A percentile compares a stretch with the other conserved stretches of the same genome.
These are phyloP conservation scores for Limenitis camilla DNA, from an alignment of 2,888 invertebrate species.

Conservation along the genomic window DNA sequence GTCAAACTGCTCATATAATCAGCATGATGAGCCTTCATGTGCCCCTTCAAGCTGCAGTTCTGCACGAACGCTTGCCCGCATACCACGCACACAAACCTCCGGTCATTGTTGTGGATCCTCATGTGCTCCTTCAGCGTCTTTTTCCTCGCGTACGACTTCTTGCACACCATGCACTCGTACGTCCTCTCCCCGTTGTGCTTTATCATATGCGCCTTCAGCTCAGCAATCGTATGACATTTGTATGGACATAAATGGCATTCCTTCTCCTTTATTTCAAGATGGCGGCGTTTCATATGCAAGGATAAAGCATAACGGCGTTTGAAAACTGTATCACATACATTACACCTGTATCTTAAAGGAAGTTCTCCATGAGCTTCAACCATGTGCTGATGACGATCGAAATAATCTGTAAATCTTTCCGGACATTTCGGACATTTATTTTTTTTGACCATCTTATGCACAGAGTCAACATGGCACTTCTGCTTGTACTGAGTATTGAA, in stretches of 20 bases:
- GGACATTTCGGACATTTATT: slow-evolving; percentile 55
- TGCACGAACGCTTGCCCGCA: slow-evolving; percentile 67
- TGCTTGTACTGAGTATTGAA: slow-evolving; percentile 46
- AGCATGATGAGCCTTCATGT: slow-evolving; percentile 56
- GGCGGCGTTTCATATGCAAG: slow-evolving; percentile 50
- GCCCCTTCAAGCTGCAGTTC: slow-evolving; percentile 59
- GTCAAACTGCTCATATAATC: slow-evolving; percentile 19
- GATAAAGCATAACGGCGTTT: slow-evolving; percentile 35
- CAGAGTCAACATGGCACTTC: slow-evolving; percentile 48
- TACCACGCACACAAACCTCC: slow-evolving; percentile 55
- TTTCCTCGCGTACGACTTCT: slow-evolving; percentile 46
- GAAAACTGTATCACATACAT: slow-evolving; percentile 39
- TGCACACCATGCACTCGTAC: slow-evolving; percentile 53
- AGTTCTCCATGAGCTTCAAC: slow-evolving; percentile 47
- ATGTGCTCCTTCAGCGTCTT: slow-evolving; percentile 44
- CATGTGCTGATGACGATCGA: slow-evolving; percentile 52
- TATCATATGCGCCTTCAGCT: slow-evolving; percentile 38
- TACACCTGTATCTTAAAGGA: slow-evolving; percentile 50
- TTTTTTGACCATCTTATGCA: slow-evolving; percentile 45
- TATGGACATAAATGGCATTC: slow-evolving; percentile 41
- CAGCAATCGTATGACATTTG: slow-evolving; percentile 42
- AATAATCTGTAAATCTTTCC: slow-evolving; percentile 52
- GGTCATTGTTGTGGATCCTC: slow-evolving; percentile 45
- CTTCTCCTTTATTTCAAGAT: slow-evolving; percentile 46
- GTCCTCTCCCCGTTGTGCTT: slow-evolving; percentile 38